Evolutionary conservation across 2,113 vertebrate genomes (phyloP).

Genomic region (Trematocara macrostoma): DNA sequence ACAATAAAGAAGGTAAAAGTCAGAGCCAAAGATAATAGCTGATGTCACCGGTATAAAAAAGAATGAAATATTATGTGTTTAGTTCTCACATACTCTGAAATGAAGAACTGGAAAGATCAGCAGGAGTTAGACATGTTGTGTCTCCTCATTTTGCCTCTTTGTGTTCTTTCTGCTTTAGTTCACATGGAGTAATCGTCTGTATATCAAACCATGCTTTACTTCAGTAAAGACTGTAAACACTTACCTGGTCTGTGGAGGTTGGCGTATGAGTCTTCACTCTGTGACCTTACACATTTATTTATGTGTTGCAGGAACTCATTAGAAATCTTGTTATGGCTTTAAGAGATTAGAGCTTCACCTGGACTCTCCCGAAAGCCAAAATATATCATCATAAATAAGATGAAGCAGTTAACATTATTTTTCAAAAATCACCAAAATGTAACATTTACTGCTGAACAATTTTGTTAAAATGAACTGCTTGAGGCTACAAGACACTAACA

Average conservation of each 20-base stretch:
- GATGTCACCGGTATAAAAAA: not conserved
- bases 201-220: not conserved
- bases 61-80: not conserved
- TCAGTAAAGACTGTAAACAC: not conserved
- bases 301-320: not conserved
- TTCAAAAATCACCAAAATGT: not conserved
- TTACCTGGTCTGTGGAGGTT: not conserved
- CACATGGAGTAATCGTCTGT: not conserved
- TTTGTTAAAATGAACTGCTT: not conserved
- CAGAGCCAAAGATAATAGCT: not conserved
- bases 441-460: not conserved
- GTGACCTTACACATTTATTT: not conserved
- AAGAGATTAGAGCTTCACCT: not conserved
- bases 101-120: not conserved
- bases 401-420: not conserved
- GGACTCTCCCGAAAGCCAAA: not conserved
- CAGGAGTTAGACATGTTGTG: not conserved
- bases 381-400: not conserved
- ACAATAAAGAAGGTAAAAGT: conserved; percentile 19
- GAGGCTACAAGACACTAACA: not conserved
- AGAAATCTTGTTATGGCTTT: not conserved
- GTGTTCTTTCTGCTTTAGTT: not conserved
- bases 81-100: not conserved
- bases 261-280: not conserved
- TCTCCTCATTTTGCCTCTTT: not conserved